A percentile compares a stretch with the other conserved stretches of the same genome.
Evolutionary conservation across 2,797 vertebrate species (phyloP).

Genomic region (Coranthus polyacanthus): DNA sequence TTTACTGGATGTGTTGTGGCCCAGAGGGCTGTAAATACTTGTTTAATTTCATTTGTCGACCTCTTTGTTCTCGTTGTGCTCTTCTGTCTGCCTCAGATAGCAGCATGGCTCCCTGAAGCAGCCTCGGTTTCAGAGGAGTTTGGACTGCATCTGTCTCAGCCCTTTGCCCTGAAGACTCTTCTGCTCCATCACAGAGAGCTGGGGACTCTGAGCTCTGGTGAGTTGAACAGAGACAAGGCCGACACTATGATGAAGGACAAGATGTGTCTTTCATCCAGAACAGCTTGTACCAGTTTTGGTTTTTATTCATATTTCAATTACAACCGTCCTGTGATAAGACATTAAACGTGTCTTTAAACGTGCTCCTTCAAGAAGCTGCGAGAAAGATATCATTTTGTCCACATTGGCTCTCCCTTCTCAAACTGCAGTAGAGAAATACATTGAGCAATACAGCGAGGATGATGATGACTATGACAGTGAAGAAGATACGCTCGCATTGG

Average conservation of each 20-base stretch:
- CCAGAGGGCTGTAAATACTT: neutral
- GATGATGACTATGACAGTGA: constrained; percentile 35
- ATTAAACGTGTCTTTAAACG: neutral
- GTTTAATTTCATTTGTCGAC: neutral
- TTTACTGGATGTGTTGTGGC: neutral
- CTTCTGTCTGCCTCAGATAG: constrained; percentile 52
- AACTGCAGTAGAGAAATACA: constrained; percentile 17
- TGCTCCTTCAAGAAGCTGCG: constrained; percentile 25
- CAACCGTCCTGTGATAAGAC: neutral
- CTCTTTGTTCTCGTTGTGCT: constrained; percentile 16
- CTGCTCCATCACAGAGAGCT: constrained; percentile 68
- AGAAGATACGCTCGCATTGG: constrained; percentile 27
- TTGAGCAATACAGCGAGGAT: constrained; percentile 29
- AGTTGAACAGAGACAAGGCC: constrained; percentile 14
- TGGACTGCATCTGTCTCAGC: constrained; percentile 56
- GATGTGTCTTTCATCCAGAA: too few relatives aligned
- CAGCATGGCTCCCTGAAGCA: constrained; percentile 62
- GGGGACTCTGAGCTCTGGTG: constrained; percentile 56
- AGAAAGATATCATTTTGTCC: constrained; percentile 54
- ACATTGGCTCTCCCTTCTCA: constrained; percentile 45
- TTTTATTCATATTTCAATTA: neutral
- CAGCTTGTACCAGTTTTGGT: neutral
- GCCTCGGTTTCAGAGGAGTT: constrained; percentile 45
- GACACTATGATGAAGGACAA: too few relatives aligned
- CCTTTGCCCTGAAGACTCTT: constrained; percentile 56